Base-by-base conservation (phyloP, 2,888 invertebrate genomes). In the Lithosia quadra region DNA sequence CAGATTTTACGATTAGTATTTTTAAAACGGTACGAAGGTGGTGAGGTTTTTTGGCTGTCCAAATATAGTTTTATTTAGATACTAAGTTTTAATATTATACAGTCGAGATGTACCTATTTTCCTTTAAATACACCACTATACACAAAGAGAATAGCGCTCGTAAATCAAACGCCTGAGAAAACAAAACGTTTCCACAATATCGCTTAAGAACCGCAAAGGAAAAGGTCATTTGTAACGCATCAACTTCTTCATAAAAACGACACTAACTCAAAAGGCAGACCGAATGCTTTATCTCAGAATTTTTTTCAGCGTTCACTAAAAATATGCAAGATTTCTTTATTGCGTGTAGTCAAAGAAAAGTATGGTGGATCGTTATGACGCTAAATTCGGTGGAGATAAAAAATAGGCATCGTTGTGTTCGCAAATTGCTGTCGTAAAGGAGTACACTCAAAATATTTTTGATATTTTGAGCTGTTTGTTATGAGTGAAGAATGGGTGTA, bases 381-480 rank as follows among this genome's bases (percentile, higher is more conserved):
- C 68, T 62, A 67, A 73, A 77, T 72, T 65, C 76, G 33, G 56
- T 67, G 57, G 60, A 75, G 69, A 77, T 75, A 74, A 76, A 78
- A 72, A 77, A 73, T 75, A 58, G 67, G 22, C 34, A 34, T 33
- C 69, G 58, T 70, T 78, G 62, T 67, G 57, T 69, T 72, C 34
- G 65, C 60, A 63, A 68, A 75, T 69, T 56, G 65, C 65, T 24
- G 57, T 63, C 67, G 63, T 76, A 67, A 80, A 68, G 67, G 63
- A 63, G 60, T 33, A 71, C 64, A 61, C 22, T 24, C 28, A 68
- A 68, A 76, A 79, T 77, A 75, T 72, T 79, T 74, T 65, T 68
- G 60, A 57, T 64, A 39, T 62, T 67, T 55, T 33, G 73, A 63
- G 10, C 36, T 59, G 65, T n/a, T 53, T 66, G 68, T 13, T 21